Percentiles rank a stretch among this genome's conserved stretches.
phyloP scores from a whole-genome alignment of 92 coral and sea anemone genomes.

The Porites lobata region DNA sequence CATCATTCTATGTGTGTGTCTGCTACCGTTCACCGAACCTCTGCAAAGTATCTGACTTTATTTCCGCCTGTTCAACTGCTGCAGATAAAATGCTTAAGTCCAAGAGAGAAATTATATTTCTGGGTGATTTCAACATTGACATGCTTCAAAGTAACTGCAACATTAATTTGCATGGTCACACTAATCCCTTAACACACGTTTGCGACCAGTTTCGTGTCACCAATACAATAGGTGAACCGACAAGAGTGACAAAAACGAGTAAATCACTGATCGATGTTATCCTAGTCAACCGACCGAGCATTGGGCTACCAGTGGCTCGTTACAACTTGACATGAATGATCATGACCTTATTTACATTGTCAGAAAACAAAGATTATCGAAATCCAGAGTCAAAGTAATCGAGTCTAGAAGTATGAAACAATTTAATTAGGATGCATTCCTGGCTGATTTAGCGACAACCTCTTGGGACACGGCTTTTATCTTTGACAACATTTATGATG shows the following conservation, averaged over 20 bases:
- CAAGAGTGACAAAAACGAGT: constrained; percentile 28
- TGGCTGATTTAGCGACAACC: background rate
- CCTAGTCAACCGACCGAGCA: background rate
- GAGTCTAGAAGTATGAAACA: background rate
- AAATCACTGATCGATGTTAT: constrained; percentile 41
- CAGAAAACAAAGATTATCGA: constrained; percentile 47
- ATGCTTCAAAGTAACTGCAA: constrained; percentile 11
- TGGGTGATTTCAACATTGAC: constrained; percentile 58
- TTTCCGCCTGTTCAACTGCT: constrained; percentile 37
- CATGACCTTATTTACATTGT: no score
- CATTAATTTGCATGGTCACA: constrained; percentile 5
- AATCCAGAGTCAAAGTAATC: constrained; percentile 44
- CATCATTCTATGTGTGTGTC: constrained; percentile 48
- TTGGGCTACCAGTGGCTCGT: no score
- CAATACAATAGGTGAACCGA: constrained; percentile 13
- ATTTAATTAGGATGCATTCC: background rate
- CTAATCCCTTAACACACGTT: constrained; percentile 14
- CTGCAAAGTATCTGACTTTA: constrained; percentile 56
- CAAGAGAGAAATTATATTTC: constrained; percentile 35
- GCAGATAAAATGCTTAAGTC: constrained; percentile 40
- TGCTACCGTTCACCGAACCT: constrained; percentile 65
- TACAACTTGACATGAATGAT: no score
- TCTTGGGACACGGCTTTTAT: constrained; percentile 45
- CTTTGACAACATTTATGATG: constrained; percentile 28
- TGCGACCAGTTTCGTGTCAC: constrained; percentile 47